phyloP scores from a whole-genome alignment of 2,888 invertebrate genomes.

The Limenitis arthemis region DNA sequence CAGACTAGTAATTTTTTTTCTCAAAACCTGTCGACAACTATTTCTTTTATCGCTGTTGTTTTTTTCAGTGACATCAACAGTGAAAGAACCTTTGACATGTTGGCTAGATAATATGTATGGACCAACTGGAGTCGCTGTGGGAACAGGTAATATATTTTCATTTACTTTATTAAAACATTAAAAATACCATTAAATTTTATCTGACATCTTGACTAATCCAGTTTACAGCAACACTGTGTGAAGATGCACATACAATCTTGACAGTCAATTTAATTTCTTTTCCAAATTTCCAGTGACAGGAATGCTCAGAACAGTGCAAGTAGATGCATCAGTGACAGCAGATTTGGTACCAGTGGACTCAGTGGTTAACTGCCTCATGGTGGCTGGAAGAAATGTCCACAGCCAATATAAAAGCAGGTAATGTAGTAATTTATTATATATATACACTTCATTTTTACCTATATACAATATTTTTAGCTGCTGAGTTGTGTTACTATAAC shows the following conservation, averaged over 20 bases:
- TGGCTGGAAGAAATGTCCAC: constrained; percentile 73
- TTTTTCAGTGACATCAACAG: constrained; percentile 72
- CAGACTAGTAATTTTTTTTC: not conserved
- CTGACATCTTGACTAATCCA: too few relatives aligned
- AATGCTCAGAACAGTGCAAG: constrained; percentile 76
- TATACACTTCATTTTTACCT: not conserved
- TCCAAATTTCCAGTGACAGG: constrained; percentile 68
- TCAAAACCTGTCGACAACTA: not conserved
- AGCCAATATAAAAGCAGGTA: constrained; percentile 49
- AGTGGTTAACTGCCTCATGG: constrained; percentile 77
- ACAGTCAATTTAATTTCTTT: not conserved
- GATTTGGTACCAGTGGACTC: constrained; percentile 85
- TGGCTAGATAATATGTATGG: constrained; percentile 89
- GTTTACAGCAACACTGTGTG: too few relatives aligned
- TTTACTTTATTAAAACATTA: too few relatives aligned
- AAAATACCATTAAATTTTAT: too few relatives aligned
- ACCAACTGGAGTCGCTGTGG: constrained; percentile 76
- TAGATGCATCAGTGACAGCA: constrained; percentile 72
- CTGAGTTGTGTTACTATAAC: too few relatives aligned
- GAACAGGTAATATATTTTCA: constrained; percentile 52
- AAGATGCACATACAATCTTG: constrained; percentile 42
- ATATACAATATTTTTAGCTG: too few relatives aligned
- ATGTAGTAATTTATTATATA: not conserved
- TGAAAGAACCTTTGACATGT: constrained; percentile 74
- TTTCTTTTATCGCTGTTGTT: not conserved